phyloP scores from a whole-genome alignment of 1,140 invertebrate genomes.

The Platyscapa corneri region DNA sequence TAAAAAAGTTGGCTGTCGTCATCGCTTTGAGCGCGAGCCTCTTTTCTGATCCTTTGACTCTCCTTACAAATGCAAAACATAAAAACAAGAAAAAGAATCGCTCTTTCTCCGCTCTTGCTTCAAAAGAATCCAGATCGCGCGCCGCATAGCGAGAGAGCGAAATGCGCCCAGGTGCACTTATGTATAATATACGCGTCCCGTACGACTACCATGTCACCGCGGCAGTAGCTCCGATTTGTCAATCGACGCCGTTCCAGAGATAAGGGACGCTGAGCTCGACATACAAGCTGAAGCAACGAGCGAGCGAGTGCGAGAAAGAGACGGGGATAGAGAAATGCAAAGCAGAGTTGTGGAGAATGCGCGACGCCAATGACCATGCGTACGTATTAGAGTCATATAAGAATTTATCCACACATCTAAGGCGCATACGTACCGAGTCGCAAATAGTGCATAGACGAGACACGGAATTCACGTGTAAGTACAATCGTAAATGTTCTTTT shows the following conservation, averaged over 20 bases:
- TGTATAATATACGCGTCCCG: not conserved
- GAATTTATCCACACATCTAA: not conserved
- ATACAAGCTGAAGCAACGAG: no score
- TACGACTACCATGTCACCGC: not conserved
- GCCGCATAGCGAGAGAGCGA: not conserved
- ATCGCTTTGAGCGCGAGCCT: not conserved
- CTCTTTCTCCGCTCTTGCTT: not conserved
- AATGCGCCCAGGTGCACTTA: conserved; percentile 23
- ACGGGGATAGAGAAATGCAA: not conserved
- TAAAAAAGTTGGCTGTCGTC: not conserved
- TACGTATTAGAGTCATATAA: not conserved
- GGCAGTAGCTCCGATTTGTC: conserved; percentile 36
- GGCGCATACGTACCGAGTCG: not conserved
- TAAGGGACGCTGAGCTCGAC: not conserved
- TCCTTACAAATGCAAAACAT: not conserved
- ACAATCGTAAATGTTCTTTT: not conserved
- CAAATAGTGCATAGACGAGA: not conserved
- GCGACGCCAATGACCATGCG: not conserved
- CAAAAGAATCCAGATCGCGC: conserved; percentile 1
- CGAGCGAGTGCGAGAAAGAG: not conserved
- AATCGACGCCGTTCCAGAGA: conserved; percentile 24
- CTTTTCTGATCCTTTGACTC: not conserved
- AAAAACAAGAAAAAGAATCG: not conserved
- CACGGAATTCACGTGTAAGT: not conserved
- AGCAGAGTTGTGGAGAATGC: not conserved